Evolutionary conservation across 2,797 vertebrate genomes (phyloP), one percentile per base, ranked within the genome.

Genomic region (Sebastes trivittatus): DNA sequence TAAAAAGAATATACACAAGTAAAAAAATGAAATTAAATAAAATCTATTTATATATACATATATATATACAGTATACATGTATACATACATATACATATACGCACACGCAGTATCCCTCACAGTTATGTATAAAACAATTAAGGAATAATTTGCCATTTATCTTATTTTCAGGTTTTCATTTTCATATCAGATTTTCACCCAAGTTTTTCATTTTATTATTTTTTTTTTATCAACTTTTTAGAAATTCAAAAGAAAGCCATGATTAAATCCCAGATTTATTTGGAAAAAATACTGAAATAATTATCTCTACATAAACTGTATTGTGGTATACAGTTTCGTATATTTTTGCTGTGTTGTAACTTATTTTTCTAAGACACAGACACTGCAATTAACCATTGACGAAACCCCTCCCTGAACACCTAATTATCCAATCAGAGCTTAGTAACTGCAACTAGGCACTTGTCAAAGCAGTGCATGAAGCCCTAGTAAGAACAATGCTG

Each of bases 371-470:
- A 23, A 20, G 10, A 46, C 0, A 34, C 7, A 2, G 11, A 23
- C 10, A 20, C 3, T 42, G 18, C 1, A 36, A n/a, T 34, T 61
- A 2, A 59, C 2, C 1, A 1, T 18, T 46, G 6, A 0, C 3
- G 1, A 20, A 59, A 16, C 11, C 18, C 9, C 2, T 65, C 34
- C 1, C 1, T 7, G 1, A 46, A 72, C 67, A 67, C 32, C 1
- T 20, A 58, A 22, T 75, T 63, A 67, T 72, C 8, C 36, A 59
- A 7, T 67, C 49, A 63, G n/a, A 36, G n/a, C 25, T 52, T 18
- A 46, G 61, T 18, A 54, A 38, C 59, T 58, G 27, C 20, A 58
- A 34, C 4, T 27, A 46, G 14, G 42, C 64, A 32, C n/a, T 25
- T 22, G 14, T 7, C 13, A 22, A 59, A 58, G 63, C 5, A 1